Conservation (phyloP, 2,888 invertebrate genomes). For the Caenorhabditis sp. region DNA sequence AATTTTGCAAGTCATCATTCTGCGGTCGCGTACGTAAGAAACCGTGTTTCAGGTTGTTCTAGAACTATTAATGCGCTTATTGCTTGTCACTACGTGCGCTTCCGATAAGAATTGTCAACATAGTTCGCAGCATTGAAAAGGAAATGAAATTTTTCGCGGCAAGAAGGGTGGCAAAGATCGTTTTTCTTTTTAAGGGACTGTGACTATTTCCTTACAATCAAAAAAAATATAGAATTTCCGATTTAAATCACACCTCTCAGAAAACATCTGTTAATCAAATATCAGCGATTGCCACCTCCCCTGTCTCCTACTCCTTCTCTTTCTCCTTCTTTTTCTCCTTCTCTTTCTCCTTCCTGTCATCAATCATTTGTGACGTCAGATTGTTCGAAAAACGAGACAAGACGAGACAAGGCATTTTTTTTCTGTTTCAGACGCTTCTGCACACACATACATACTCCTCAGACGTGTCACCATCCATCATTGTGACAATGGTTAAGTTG, state of each 20-base stretch:
- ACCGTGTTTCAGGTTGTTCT: not conserved
- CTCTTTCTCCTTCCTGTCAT: not conserved
- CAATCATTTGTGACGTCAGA: slow-evolving; percentile 12
- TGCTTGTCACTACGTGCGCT: slow-evolving; percentile 2
- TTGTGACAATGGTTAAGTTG: not conserved
- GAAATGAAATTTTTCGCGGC: too few species aligned
- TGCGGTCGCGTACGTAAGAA: not conserved
- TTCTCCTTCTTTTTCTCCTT: too few species aligned
- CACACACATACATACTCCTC: slow-evolving; percentile 9
- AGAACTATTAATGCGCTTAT: slow-evolving; percentile 12
- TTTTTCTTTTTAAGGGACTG: too few species aligned
- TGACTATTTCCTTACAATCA: too few species aligned
- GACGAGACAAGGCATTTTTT: not conserved
- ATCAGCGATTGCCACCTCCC: too few species aligned
- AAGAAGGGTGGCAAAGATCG: too few species aligned
- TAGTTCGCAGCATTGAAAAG: too few species aligned
- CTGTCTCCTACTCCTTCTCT: too few species aligned
- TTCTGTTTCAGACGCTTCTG: slow-evolving; percentile 11
- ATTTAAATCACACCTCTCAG: not conserved
- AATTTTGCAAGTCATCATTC: not conserved
- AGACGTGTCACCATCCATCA: slow-evolving; percentile 21
- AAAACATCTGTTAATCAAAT: not conserved
- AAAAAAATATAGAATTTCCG: too few species aligned
- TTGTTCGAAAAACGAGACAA: slow-evolving; percentile 8
- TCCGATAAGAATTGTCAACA: slow-evolving; percentile 9